A percentile compares a stretch with the other conserved stretches of the same genome.
phyloP scores from a whole-genome alignment of 1,140 invertebrate species.

The Zophobas atratus region DNA sequence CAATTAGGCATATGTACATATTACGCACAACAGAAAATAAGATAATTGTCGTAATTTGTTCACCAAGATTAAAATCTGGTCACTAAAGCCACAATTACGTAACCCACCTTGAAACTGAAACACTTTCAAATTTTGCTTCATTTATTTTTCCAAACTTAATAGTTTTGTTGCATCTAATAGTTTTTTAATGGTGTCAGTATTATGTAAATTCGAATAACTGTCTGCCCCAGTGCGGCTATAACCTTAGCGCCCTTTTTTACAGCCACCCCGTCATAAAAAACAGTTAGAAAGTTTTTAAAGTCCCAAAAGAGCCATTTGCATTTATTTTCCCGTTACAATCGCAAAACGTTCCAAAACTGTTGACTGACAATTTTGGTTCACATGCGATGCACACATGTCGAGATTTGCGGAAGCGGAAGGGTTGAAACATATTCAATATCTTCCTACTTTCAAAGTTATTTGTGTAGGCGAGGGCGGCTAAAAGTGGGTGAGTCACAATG shows the following conservation, averaged over 20 bases:
- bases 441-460: conserved; percentile 56
- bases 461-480: conserved; percentile 43
- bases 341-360: conserved; percentile 1
- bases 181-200: conserved; percentile 9
- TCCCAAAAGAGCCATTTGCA: not conserved
- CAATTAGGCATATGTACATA: too few species aligned
- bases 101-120: conserved; percentile 17
- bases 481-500: conserved; percentile 54
- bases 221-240: not conserved
- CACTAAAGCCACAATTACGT: not conserved
- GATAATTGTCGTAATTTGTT: not conserved
- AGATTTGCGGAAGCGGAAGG: conserved; percentile 61
- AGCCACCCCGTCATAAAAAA: not conserved
- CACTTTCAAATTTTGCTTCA: conserved; percentile 35
- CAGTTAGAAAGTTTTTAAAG: not conserved
- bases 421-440: conserved; percentile 55
- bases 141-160: not conserved
- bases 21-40: too few species aligned
- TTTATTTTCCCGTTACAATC: not conserved
- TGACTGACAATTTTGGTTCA: not conserved
- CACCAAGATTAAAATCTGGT: conserved; percentile 11
- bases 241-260: not conserved
- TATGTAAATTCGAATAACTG: not conserved
- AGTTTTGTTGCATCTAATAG: conserved; percentile 14
- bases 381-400: conserved; percentile 49